Conservation (phyloP, 2,888 invertebrate species). For the Colostygia pectinataria region DNA sequence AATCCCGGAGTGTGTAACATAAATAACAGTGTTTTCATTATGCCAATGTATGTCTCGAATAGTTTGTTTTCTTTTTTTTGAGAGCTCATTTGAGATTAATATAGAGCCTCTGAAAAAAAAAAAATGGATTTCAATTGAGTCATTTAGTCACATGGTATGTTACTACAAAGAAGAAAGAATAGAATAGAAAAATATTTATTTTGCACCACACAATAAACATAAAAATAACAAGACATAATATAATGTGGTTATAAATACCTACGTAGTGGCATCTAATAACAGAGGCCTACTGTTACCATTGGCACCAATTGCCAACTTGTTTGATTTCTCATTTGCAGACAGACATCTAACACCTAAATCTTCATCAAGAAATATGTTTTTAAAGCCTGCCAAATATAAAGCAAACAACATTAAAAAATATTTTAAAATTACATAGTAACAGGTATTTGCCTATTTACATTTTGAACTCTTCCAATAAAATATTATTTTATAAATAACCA, state of each 20-base stretch:
- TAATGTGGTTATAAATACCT: slow-evolving; percentile 41
- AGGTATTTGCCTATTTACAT: no score
- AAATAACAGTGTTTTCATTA: slow-evolving; percentile 54
- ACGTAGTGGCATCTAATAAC: slow-evolving; percentile 65
- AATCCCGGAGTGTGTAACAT: slow-evolving; percentile 64
- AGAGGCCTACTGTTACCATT: slow-evolving; percentile 65
- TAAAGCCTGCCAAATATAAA: slow-evolving; percentile 42
- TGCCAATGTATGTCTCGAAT: slow-evolving; percentile 70
- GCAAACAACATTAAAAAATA: neutral
- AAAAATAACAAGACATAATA: neutral
- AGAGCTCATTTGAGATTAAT: slow-evolving; percentile 41
- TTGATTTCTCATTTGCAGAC: slow-evolving; percentile 43
- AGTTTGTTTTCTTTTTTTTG: slow-evolving; percentile 44
- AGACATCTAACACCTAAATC: slow-evolving; percentile 58
- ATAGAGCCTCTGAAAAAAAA: slow-evolving; percentile 50
- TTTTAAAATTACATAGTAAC: neutral
- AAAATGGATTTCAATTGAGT: no score
- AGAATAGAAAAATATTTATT: no score
- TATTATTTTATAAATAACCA: no score
- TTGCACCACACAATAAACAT: neutral
- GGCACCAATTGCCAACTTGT: slow-evolving; percentile 63
- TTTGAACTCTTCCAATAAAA: no score
- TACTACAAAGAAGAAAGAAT: no score
- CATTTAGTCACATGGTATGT: no score
- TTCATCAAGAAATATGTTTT: slow-evolving; percentile 41